These are phyloP conservation scores for Phalanger gymnotis DNA, from an alignment of 2,797 vertebrate species.

Conservation along the genomic window DNA sequence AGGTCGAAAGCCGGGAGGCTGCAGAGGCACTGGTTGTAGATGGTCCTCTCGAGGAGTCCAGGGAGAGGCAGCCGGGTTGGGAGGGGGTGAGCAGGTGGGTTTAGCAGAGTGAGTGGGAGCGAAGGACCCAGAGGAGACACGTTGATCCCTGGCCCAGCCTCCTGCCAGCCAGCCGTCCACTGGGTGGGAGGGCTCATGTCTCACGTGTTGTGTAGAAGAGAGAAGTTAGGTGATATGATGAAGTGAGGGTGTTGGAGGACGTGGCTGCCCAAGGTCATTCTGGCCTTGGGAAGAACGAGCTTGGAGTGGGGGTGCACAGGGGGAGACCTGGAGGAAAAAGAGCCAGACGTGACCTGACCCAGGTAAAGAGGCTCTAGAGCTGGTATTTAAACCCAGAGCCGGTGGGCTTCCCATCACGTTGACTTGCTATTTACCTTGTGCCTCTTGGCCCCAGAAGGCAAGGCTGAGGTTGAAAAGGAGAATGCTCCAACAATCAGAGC, in stretches of 20 bases:
- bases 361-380: neutral
- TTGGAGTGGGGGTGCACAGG: no score
- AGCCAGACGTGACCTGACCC: accelerated
- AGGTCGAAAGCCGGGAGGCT: neutral
- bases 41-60: no score
- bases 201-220: no score
- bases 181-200: neutral
- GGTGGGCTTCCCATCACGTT: no score
- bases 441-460: neutral
- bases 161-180: neutral
- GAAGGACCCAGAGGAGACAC: neutral
- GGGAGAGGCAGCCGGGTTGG: neutral
- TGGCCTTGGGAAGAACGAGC: neutral
- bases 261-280: no score
- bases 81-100: no score
- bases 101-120: neutral
- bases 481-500: neutral
- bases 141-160: neutral
- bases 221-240: no score
- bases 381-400: neutral
- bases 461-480: neutral
- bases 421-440: neutral
- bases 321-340: neutral
- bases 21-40: neutral
- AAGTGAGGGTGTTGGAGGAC: neutral